These are phyloP conservation scores for Aspidoscelis tigris DNA, from an alignment of 2,113 vertebrate species.

Conservation along the genomic window DNA sequence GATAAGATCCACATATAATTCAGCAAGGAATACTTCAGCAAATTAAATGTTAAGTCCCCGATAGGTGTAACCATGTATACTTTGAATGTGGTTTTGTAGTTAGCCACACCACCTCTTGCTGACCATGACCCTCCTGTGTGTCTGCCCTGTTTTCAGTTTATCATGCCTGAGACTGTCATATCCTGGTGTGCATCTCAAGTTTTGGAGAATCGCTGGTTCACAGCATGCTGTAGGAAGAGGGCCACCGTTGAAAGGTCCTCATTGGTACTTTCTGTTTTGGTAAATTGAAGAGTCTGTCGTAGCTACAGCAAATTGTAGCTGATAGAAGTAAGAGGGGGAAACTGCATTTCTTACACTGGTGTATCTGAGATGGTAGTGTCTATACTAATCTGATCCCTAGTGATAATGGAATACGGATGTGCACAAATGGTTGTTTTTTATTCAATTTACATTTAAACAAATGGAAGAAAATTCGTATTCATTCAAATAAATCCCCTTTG, in stretches of 20 bases:
- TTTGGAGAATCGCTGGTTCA: background rate
- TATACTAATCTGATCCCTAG: conserved; percentile 67
- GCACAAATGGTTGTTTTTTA: too few species aligned
- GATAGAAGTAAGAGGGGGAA: conserved; percentile 71
- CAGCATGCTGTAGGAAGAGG: background rate
- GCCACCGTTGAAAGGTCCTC: background rate
- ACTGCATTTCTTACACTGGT: conserved; percentile 49
- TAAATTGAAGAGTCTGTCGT: background rate
- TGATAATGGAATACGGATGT: conserved; percentile 43
- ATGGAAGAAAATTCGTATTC: too few species aligned
- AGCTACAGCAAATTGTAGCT: conserved; percentile 35
- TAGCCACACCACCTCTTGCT: too few species aligned
- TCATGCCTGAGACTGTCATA: background rate
- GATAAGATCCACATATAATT: too few species aligned
- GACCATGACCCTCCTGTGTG: background rate
- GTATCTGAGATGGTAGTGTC: conserved; percentile 68
- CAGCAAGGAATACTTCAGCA: too few species aligned
- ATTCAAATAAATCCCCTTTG: too few species aligned
- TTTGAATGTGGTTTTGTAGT: too few species aligned
- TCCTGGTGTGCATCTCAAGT: background rate
- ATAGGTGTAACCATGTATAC: too few species aligned
- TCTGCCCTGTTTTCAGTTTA: background rate
- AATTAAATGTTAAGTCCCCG: too few species aligned
- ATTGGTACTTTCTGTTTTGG: background rate
- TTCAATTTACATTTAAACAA: too few species aligned